Evolutionary conservation across 2,113 vertebrate species (phyloP).

Genomic region (Epinephelus moara): DNA sequence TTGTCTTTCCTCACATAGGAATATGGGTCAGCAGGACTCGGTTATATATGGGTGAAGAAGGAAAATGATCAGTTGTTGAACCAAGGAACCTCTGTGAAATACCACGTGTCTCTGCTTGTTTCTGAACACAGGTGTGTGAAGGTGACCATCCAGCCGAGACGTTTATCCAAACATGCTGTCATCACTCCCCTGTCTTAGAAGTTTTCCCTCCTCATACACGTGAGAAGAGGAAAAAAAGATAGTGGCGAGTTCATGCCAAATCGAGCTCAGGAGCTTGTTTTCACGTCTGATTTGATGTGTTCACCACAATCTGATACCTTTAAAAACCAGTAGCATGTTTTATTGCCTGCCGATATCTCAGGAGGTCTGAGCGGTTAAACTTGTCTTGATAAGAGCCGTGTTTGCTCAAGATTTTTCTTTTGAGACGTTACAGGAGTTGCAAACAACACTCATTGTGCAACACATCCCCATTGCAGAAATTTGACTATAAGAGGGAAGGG

Average conservation of each 20-base stretch:
- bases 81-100: slow-evolving; percentile 62
- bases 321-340: not conserved
- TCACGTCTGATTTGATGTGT: not conserved
- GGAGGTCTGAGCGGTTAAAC: slow-evolving; percentile 21
- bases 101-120: slow-evolving; percentile 31
- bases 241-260: not conserved
- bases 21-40: slow-evolving; percentile 51
- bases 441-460: slow-evolving; percentile 68
- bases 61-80: slow-evolving; percentile 49
- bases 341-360: slow-evolving; percentile 5
- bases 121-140: slow-evolving; percentile 47
- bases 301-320: not conserved
- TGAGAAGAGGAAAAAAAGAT: not conserved
- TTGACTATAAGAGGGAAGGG: slow-evolving; percentile 18
- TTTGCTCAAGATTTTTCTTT: slow-evolving; percentile 47
- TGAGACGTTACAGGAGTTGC: slow-evolving; percentile 42
- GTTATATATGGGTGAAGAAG: slow-evolving; percentile 11
- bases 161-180: slow-evolving; percentile 44
- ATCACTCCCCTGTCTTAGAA: slow-evolving; percentile 17
- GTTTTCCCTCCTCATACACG: slow-evolving; percentile 7
- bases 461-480: slow-evolving; percentile 38
- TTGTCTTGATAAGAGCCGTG: slow-evolving; percentile 12
- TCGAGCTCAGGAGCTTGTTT: slow-evolving; percentile 21
- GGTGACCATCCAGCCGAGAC: slow-evolving; percentile 20
- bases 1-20: slow-evolving; percentile 16